A percentile compares a stretch with the other conserved stretches of the same genome.
phyloP scores from a whole-genome alignment of 2,888 invertebrate genomes.

The Amblyjoppa fuscipennis region DNA sequence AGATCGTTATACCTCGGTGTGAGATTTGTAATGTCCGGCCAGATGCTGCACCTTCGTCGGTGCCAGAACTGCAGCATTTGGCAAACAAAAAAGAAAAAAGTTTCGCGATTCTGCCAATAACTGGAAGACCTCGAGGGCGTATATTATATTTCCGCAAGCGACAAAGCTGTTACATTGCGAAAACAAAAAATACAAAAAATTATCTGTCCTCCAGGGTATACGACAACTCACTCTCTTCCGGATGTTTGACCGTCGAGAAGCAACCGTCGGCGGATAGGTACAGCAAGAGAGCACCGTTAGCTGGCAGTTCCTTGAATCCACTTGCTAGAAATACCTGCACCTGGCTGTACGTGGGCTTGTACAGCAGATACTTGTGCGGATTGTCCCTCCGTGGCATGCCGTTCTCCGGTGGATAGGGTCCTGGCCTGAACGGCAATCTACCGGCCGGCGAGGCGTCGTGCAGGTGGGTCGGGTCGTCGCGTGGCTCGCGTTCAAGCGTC shows the following conservation, averaged over 20 bases:
- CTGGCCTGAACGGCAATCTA: constrained; percentile 87
- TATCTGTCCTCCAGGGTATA: not conserved
- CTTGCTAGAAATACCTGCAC: constrained; percentile 96
- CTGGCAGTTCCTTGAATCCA: constrained; percentile 96
- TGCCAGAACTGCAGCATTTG: constrained; percentile 11
- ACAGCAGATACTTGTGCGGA: constrained; percentile 98
- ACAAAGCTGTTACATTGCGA: constrained; percentile 18
- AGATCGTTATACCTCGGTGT: not conserved
- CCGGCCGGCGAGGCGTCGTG: constrained; percentile 91
- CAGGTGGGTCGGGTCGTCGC: constrained; percentile 91
- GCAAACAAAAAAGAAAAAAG: not conserved
- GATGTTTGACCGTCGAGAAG: constrained; percentile 93
- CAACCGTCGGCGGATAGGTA: constrained; percentile 98
- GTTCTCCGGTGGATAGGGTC: constrained; percentile 89
- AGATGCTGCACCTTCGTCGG: not conserved
- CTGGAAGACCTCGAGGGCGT: constrained; percentile 10
- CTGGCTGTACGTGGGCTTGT: constrained; percentile 97
- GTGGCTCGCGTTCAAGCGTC: constrained; percentile 96
- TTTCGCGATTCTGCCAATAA: not conserved
- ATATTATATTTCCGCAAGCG: constrained; percentile 13
- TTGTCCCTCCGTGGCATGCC: constrained; percentile 93
- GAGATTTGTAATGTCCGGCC: not conserved
- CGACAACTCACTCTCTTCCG: constrained; percentile 92
- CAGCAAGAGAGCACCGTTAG: constrained; percentile 95
- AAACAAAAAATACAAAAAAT: not conserved